Conservation (phyloP, 2,797 vertebrate species). For the Huso huso region DNA sequence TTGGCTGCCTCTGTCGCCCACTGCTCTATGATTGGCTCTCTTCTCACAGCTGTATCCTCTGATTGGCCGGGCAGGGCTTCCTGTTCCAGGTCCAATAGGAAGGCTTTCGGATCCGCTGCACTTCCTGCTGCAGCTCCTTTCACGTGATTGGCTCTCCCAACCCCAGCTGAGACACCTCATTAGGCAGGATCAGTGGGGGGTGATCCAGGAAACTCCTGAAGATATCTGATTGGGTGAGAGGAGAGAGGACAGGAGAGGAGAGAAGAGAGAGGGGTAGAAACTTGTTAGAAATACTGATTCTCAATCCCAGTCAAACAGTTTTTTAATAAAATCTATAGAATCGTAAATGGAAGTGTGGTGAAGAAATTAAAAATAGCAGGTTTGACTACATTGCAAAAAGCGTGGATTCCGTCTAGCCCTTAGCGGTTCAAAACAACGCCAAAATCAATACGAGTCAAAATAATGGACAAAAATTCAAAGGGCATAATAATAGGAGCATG, state of each 20-base stretch:
- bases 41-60: slow-evolving; percentile 66
- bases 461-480: no score
- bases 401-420: no score
- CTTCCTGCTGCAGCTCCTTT: slow-evolving; percentile 72
- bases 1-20: no score
- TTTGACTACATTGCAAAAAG: no score
- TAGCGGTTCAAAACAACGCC: no score
- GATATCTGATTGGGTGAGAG: slow-evolving; percentile 57
- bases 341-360: no score
- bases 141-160: slow-evolving; percentile 70
- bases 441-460: no score
- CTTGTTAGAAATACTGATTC: not conserved
- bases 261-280: slow-evolving; percentile 1
- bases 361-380: no score
- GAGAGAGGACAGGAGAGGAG: no score
- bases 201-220: slow-evolving; percentile 89
- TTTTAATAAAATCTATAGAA: no score
- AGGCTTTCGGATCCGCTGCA: slow-evolving; percentile 76
- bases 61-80: slow-evolving; percentile 85
- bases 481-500: no score
- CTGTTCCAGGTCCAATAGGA: slow-evolving; percentile 86
- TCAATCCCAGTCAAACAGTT: no score
- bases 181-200: slow-evolving; percentile 82
- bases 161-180: slow-evolving; percentile 74
- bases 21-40: slow-evolving; percentile 12